These are phyloP conservation scores for Rhea pennata DNA, from an alignment of 2,113 vertebrate genomes.

Conservation along the genomic window DNA sequence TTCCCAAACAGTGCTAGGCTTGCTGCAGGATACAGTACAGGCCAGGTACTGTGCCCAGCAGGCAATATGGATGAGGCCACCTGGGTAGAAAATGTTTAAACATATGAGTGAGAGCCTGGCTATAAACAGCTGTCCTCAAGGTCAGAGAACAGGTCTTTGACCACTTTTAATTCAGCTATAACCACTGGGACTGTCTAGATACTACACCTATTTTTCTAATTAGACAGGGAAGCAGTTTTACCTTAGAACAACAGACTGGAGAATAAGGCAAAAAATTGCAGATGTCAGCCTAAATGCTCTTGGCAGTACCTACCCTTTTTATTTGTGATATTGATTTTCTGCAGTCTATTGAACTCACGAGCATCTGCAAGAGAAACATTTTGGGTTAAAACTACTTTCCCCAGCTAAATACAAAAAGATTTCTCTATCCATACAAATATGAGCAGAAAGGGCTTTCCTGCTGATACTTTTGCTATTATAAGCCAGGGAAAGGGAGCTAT, in stretches of 20 bases:
- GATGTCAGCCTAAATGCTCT: background rate
- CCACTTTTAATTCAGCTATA: background rate
- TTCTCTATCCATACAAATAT: background rate
- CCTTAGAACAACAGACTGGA: background rate
- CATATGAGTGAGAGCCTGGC: background rate
- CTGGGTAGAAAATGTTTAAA: background rate
- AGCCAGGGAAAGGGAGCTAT: background rate
- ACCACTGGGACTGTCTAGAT: background rate
- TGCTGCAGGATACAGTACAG: background rate
- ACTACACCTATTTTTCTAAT: background rate
- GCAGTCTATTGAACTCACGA: conserved; percentile 75
- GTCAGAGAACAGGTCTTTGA: background rate
- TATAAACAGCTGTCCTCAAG: background rate
- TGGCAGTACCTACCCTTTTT: conserved; percentile 61
- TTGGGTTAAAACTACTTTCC: background rate
- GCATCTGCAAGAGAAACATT: conserved; percentile 63
- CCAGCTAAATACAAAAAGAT: background rate
- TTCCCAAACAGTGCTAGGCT: background rate
- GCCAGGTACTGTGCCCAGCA: background rate
- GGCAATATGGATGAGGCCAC: background rate
- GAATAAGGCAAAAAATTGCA: background rate
- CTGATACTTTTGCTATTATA: background rate
- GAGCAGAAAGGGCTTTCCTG: background rate
- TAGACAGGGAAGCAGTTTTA: background rate
- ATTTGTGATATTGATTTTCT: conserved; percentile 65